Conservation (phyloP, 2,888 invertebrate species). For the Amphimallon solstitiale region DNA sequence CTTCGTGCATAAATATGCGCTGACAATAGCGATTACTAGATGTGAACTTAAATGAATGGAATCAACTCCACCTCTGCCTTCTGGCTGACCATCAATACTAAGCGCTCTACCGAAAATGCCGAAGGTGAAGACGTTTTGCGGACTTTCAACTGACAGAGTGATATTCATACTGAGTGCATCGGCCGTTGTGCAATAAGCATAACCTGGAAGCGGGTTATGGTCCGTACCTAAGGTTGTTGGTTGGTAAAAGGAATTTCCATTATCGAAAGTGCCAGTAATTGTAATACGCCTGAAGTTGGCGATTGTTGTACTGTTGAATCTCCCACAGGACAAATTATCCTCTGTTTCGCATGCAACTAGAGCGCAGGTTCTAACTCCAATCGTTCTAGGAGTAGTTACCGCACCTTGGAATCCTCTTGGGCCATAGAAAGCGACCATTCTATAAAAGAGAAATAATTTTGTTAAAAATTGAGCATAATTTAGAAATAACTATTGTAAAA, state of each 20-base stretch:
- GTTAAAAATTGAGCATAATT: not conserved
- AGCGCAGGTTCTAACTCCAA: constrained; percentile 48
- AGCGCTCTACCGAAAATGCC: constrained; percentile 49
- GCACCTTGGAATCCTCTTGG: constrained; percentile 35
- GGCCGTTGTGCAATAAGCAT: constrained; percentile 45
- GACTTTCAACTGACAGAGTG: constrained; percentile 41
- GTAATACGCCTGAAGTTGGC: constrained; percentile 12
- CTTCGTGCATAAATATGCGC: not conserved
- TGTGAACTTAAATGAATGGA: not conserved
- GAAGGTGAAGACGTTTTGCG: constrained; percentile 45
- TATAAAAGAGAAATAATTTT: constrained; percentile 36
- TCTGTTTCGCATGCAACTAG: constrained; percentile 45
- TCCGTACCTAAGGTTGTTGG: constrained; percentile 47
- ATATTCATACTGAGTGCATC: constrained; percentile 38
- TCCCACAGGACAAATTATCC: constrained; percentile 43
- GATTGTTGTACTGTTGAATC: constrained; percentile 6
- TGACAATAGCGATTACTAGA: not conserved
- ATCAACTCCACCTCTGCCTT: constrained; percentile 27
- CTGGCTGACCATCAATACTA: constrained; percentile 40
- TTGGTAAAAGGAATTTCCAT: constrained; percentile 37
- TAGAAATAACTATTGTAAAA: not conserved
- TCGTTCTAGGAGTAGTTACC: constrained; percentile 23
- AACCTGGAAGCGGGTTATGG: constrained; percentile 43
- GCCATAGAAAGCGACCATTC: constrained; percentile 47
- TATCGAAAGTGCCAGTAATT: not conserved